Evolutionary conservation across 2,797 vertebrate genomes (phyloP), one percentile per base, ranked within the genome.

Genomic region (Mionectes olivaceus): DNA sequence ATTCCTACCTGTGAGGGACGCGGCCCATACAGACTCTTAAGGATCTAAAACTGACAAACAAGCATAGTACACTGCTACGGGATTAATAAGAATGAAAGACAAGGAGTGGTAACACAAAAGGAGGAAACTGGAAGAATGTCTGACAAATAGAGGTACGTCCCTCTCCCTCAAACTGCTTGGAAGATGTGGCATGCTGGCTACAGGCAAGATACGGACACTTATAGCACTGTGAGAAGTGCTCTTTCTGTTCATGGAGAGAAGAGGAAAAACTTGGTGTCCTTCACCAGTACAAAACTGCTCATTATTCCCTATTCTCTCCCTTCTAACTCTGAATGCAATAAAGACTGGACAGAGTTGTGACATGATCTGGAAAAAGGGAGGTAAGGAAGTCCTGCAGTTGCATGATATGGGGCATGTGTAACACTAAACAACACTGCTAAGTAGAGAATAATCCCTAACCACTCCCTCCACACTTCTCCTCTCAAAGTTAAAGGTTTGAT

Each of bases 31-130:
- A 80, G 39, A 25, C 23, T 76, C 9, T 79, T 24, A 61, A 77
- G 21, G 19, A 81, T 57, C 43, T 37, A 49, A 86, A 75, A 64
- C 10, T 21, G 35, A 76, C 21, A 37, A 46, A 89, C 2, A 3
- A 13, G 16, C 24, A 83, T 75, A 57, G 24, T 59, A 43, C 53
- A 49, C 17, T 80, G 19, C 73, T 73, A 39, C 0, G 1, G 50
- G 33, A 92, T 80, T 80, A 90, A 75, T 49, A 47, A 94, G 37
- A 92, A 96, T 9, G 53, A 76, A 93, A 76, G 89, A 70, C 30
- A 74, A 90, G 24, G 71, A 80, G 49, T 41, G 60, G 65, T 83
- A 68, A 91, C 68, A 27, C 27, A 81, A 25, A 92, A 83, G 43
- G 22, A 93, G 17, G 61, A 55, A 90, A 78, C 35, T 49, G 71